Base-by-base conservation (phyloP, 2,888 invertebrate species). In the Taenaris catops region DNA sequence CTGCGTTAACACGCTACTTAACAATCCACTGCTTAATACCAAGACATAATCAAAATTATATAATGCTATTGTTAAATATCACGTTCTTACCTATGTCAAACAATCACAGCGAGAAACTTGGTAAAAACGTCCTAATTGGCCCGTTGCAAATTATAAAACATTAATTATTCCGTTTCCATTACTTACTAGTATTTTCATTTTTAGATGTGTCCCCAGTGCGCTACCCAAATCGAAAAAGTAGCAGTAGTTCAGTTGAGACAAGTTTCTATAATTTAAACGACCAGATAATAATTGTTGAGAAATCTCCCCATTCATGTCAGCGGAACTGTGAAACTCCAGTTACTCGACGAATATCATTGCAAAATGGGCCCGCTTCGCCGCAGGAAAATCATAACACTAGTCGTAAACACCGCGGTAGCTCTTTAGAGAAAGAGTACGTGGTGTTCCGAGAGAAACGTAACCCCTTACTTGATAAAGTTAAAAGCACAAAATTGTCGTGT, bases 401-500 rank as follows among this genome's bases (percentile, higher is more conserved):
- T 43, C 80, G 81, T 38, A 81, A 80, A 66, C 72, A 74, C 61
- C 78, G 86, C 53, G 79, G 83, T 32, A 78, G 80, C 44, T 81
- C 87, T 47, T 67, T 87, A 46, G 89, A 89, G 50, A 90, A 90
- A 64, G 89, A 90, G 48, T 89, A 87, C 51, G 87, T 88, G 48
- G 87, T 89, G 8, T 86, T 83, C 44, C 74, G 89, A 49, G 92
- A 92, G 69, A 92, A 90, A 61, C 86, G 91, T 37, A 92, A 92
- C 61, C 92, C 92, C 23, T 80, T 93, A 41, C 81, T 92, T 36
- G 92, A 92, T 58, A 89, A 90, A 62, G 92, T 92, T 2, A 92
- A 92, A 63, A 92, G 91, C 59, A 92, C 92, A 26, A 88, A 91
- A 58, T 64, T 93, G 38, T 92, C 91, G 12, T 92, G 92, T 62